Conservation (phyloP, 2,113 vertebrate genomes). For the Tragelaphus strepsiceros region DNA sequence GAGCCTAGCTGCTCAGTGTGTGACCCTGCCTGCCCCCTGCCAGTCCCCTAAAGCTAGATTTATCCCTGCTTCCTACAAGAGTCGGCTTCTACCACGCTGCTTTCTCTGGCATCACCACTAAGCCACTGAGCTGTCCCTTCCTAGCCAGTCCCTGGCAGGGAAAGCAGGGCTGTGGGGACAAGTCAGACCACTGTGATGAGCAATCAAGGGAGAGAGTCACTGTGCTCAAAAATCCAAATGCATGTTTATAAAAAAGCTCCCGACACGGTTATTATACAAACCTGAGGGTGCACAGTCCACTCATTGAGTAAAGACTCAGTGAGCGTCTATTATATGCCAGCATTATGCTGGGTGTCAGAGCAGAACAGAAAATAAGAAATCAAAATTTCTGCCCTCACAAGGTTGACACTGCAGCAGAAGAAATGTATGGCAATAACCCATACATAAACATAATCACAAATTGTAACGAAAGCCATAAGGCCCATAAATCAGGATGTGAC, state of each 20-base stretch:
- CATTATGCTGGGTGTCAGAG: accelerated
- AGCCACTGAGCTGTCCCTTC: not conserved
- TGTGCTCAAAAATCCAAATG: not conserved
- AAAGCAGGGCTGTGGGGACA: not conserved
- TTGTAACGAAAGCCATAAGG: not conserved
- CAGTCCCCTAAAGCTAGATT: not conserved
- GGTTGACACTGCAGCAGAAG: not conserved
- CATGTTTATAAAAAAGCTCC: not conserved
- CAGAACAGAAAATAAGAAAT: not conserved
- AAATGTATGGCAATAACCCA: not conserved
- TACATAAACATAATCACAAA: not conserved
- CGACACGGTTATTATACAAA: not conserved
- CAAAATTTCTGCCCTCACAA: not conserved
- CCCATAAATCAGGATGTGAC: not conserved
- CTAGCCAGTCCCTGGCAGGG: not conserved
- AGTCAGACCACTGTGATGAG: not conserved
- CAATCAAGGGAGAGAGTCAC: no score
- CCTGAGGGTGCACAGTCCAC: not conserved
- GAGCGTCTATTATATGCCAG: not conserved
- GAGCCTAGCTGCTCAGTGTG: not conserved
- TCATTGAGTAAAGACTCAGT: not conserved
- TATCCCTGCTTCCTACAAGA: not conserved
- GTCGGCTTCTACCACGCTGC: accelerated
- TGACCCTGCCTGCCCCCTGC: not conserved
- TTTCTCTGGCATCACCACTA: not conserved